Evolutionary conservation across 2,888 invertebrate genomes (phyloP).

Genomic region (Caenorhabditis drosophilae): DNA sequence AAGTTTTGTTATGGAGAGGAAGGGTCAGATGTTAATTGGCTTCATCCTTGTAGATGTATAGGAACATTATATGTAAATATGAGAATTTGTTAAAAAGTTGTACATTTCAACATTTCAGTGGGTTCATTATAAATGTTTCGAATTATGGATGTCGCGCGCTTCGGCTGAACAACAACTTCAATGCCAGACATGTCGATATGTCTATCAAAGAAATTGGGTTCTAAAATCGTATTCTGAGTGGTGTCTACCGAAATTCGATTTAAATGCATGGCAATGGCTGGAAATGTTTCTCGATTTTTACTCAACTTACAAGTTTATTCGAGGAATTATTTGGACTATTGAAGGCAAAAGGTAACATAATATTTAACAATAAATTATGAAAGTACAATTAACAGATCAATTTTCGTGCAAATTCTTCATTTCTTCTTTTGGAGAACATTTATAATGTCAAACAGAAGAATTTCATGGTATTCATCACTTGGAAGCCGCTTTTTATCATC

Average conservation of each 20-base stretch:
- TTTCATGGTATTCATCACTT: constrained; percentile 6
- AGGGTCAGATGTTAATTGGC: constrained; percentile 9
- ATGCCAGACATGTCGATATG: constrained; percentile 51
- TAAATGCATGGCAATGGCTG: constrained; percentile 13
- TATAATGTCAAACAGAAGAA: constrained; percentile 11
- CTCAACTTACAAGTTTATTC: constrained; percentile 38
- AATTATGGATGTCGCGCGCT: constrained; percentile 47
- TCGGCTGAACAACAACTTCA: constrained; percentile 44
- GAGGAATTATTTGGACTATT: constrained; percentile 19
- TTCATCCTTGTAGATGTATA: constrained; percentile 46
- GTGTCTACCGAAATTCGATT: constrained; percentile 30
- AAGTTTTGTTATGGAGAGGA: constrained; percentile 42
- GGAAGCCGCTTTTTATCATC: constrained; percentile 1
- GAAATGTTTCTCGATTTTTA: constrained; percentile 39
- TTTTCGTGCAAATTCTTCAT: constrained; percentile 22
- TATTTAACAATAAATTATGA: not conserved
- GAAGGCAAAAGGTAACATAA: constrained; percentile 23
- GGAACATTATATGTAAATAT: constrained; percentile 41
- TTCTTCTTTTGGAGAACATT: constrained; percentile 37
- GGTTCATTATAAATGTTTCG: constrained; percentile 51
- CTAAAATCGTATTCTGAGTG: constrained; percentile 38
- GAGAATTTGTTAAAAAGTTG: not conserved
- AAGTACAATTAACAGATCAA: constrained; percentile 14
- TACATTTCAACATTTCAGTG: constrained; percentile 31
- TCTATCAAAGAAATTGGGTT: constrained; percentile 44